These are phyloP conservation scores for Caenorhabditis sp. DNA, from an alignment of 2,888 invertebrate species.

Conservation along the genomic window DNA sequence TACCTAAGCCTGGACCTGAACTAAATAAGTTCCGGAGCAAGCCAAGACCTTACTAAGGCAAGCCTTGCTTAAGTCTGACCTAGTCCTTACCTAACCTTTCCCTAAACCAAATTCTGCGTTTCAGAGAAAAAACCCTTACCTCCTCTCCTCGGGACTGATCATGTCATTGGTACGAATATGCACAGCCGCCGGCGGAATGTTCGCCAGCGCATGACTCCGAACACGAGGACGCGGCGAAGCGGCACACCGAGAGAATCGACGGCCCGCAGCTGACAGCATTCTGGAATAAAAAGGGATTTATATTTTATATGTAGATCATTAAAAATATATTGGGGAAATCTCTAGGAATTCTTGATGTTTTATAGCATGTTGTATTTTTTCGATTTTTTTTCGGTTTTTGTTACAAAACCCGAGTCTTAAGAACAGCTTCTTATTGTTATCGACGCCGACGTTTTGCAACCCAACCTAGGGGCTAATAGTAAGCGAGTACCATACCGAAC, in stretches of 20 bases:
- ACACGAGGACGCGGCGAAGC: conserved; percentile 71
- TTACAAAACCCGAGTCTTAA: too few species aligned
- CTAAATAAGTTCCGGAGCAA: too few species aligned
- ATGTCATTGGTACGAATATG: conserved; percentile 74
- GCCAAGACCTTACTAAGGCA: too few species aligned
- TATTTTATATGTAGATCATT: background rate
- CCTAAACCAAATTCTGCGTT: too few species aligned
- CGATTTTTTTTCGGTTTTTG: background rate
- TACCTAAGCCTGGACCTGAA: too few species aligned
- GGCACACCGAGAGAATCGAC: conserved; percentile 69
- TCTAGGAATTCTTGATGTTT: background rate
- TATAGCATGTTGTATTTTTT: background rate
- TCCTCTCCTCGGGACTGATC: conserved; percentile 72
- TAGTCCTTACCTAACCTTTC: too few species aligned
- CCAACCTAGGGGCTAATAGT: too few species aligned
- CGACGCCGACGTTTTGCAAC: too few species aligned
- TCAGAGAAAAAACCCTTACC: conserved; percentile 45
- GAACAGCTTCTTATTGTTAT: too few species aligned
- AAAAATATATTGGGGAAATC: too few species aligned
- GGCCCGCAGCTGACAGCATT: conserved; percentile 72
- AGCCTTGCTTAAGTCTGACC: too few species aligned
- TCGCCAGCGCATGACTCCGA: conserved; percentile 68
- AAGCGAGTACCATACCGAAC: conserved; percentile 59
- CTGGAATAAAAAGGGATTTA: conserved; percentile 55
- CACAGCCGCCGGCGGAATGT: conserved; percentile 71